These are phyloP conservation scores for Paradoxurus hermaphroditus DNA, from an alignment of 2,113 vertebrate genomes.

Conservation along the genomic window DNA sequence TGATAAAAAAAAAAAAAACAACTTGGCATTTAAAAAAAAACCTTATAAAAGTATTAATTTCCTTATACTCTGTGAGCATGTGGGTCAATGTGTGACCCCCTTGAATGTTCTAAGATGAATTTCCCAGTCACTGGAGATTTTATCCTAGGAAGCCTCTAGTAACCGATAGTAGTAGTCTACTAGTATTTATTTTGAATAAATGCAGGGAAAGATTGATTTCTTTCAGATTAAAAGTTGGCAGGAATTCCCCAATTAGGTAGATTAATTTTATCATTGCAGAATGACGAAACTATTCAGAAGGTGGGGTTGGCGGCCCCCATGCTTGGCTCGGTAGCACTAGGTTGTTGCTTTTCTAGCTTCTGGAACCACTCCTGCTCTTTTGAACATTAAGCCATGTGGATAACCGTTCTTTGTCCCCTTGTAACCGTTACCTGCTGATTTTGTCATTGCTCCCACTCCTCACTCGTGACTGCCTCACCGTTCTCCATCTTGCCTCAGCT, in stretches of 20 bases:
- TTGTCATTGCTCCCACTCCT: neutral
- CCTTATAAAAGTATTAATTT: neutral
- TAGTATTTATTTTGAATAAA: neutral
- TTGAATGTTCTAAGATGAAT: neutral
- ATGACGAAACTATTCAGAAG: neutral
- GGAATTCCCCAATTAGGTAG: neutral
- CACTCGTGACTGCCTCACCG: neutral
- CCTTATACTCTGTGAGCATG: neutral
- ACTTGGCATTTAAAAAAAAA: neutral
- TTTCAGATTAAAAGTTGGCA: neutral
- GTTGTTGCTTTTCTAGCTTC: neutral
- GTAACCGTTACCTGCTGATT: neutral
- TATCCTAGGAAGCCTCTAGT: neutral
- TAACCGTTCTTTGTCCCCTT: neutral
- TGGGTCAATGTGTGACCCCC: neutral
- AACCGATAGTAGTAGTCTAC: neutral
- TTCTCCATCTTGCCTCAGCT: neutral
- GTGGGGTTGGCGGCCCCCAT: fast-evolving
- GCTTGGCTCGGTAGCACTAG: fast-evolving
- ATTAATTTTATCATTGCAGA: neutral
- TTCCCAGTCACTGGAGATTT: neutral
- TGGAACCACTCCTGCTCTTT: neutral
- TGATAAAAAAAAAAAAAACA: too few species aligned
- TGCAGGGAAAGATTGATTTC: neutral
- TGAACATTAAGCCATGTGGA: neutral